Evolutionary conservation across 2,113 vertebrate species (phyloP).

Genomic region (Astur gentilis): DNA sequence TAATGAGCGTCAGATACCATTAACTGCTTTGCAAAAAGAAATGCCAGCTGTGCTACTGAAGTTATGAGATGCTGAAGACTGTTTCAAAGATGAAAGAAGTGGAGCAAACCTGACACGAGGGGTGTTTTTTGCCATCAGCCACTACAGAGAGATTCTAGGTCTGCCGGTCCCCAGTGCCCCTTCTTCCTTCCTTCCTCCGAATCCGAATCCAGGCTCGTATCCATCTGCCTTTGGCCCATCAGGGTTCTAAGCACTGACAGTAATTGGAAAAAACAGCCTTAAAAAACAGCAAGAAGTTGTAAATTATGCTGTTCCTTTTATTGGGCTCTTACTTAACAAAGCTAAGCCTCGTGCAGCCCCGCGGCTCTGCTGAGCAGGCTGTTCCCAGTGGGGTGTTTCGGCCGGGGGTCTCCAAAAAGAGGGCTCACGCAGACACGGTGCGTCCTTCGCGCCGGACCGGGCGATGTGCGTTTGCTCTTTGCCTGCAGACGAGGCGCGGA

Average conservation of each 20-base stretch:
- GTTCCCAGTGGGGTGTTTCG: rapidly evolving
- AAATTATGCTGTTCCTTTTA: background rate
- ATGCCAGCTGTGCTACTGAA: background rate
- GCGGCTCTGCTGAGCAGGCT: background rate
- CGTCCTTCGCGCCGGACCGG: too few relatives aligned
- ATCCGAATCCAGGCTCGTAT: background rate
- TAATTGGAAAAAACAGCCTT: background rate
- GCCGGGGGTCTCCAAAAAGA: background rate
- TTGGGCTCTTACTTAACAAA: background rate
- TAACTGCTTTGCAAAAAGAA: background rate
- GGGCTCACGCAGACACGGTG: background rate
- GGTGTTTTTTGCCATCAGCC: background rate
- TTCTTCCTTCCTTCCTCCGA: background rate
- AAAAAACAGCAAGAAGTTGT: background rate
- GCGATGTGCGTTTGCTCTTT: background rate
- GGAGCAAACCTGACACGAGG: background rate
- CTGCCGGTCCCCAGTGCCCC: background rate
- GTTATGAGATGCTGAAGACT: background rate
- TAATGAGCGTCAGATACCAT: background rate
- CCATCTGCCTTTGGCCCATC: background rate
- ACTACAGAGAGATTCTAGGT: background rate
- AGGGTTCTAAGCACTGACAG: background rate
- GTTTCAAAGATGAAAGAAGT: conserved; percentile 14
- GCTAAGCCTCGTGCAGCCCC: background rate
- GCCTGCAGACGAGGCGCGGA: background rate